These are phyloP conservation scores for Catharus minimus DNA, from an alignment of 2,113 vertebrate species.

Conservation along the genomic window DNA sequence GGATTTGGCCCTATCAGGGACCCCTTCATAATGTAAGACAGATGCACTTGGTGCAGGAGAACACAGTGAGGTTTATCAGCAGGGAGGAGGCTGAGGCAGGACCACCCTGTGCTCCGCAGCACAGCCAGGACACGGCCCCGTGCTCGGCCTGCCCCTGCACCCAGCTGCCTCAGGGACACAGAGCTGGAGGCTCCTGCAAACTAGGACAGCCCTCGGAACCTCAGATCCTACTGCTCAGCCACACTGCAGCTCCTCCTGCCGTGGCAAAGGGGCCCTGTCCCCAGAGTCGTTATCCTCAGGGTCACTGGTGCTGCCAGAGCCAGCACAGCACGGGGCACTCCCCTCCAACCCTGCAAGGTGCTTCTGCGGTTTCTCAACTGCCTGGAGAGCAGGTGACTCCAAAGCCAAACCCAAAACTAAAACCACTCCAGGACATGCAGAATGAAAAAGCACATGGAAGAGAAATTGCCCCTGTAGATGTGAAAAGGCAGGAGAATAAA, in stretches of 20 bases:
- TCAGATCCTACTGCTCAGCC: background rate
- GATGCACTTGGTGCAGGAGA: background rate
- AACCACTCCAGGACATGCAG: accelerated
- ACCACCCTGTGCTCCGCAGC: background rate
- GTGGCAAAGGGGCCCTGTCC: accelerated
- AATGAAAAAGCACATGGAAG: background rate
- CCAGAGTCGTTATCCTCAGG: accelerated
- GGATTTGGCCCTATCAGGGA: conserved; percentile 32
- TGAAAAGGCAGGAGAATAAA: background rate
- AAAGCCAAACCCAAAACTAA: background rate
- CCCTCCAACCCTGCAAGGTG: background rate
- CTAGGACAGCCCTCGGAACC: background rate
- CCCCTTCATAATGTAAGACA: conserved; percentile 41
- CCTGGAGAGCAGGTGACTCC: background rate
- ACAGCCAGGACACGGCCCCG: accelerated
- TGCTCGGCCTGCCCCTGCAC: accelerated
- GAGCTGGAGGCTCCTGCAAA: background rate
- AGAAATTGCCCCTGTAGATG: background rate
- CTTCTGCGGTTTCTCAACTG: background rate
- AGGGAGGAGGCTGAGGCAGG: background rate
- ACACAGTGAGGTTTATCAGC: accelerated
- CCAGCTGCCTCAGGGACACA: background rate
- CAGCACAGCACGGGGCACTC: background rate
- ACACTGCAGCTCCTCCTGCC: background rate
- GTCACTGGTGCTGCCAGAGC: background rate